Conservation (phyloP, 1,140 invertebrate genomes). For the Trissolcus basalis region DNA sequence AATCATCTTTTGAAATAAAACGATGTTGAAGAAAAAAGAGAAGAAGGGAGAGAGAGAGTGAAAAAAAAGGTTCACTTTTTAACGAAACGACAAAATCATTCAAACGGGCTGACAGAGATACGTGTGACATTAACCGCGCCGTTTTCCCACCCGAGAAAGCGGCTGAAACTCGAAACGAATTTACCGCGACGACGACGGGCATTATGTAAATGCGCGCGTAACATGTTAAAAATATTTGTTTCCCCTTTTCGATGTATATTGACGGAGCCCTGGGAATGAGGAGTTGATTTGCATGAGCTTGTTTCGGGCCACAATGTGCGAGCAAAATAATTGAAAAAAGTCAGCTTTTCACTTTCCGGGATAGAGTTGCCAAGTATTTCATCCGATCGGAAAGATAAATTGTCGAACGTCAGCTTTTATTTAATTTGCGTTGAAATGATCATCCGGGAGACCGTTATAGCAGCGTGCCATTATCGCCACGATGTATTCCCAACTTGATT, state of each 20-base stretch:
- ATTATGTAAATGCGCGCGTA: constrained; percentile 51
- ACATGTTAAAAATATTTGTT: constrained; percentile 55
- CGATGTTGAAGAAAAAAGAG: background rate
- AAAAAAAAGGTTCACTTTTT: no score
- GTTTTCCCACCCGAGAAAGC: constrained; percentile 39
- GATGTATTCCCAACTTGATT: no score
- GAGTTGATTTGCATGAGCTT: constrained; percentile 45
- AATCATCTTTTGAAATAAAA: constrained; percentile 25
- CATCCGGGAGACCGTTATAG: no score
- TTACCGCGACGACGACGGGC: constrained; percentile 37
- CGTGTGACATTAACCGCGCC: background rate
- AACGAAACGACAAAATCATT: background rate
- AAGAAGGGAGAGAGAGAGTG: background rate
- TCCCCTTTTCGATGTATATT: constrained; percentile 39
- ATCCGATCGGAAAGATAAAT: constrained; percentile 11
- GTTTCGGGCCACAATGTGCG: constrained; percentile 60
- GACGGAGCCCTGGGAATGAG: constrained; percentile 38
- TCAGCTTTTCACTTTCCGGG: constrained; percentile 14
- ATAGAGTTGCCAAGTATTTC: constrained; percentile 24
- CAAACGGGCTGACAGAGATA: background rate
- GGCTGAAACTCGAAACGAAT: constrained; percentile 41
- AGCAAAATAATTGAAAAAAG: no score
- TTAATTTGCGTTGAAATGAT: constrained; percentile 6
- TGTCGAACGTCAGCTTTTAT: constrained; percentile 15
- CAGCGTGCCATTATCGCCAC: no score